These are phyloP conservation scores for Tethea ocularis DNA, from an alignment of 2,888 invertebrate genomes.

Conservation along the genomic window DNA sequence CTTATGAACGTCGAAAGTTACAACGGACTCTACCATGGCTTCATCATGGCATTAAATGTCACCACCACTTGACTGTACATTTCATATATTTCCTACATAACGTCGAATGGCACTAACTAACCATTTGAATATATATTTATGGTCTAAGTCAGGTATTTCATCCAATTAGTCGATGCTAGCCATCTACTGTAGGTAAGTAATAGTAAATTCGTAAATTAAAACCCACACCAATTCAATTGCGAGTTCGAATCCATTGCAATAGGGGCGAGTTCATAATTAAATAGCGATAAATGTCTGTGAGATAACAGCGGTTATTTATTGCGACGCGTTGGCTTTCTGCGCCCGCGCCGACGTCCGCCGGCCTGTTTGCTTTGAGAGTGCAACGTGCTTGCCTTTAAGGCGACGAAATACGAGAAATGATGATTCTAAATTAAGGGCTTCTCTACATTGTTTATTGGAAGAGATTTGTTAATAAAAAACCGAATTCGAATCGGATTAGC, in stretches of 20 bases:
- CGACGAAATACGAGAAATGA: too few relatives aligned
- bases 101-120: background rate
- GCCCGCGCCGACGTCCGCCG: constrained; percentile 25
- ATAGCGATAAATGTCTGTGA: constrained; percentile 61
- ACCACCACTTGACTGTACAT: too few relatives aligned
- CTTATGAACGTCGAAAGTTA: too few relatives aligned
- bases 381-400: background rate
- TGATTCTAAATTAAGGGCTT: too few relatives aligned
- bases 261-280: constrained; percentile 59
- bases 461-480: too few relatives aligned
- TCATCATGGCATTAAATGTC: too few relatives aligned
- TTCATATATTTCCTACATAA: background rate
- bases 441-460: too few relatives aligned
- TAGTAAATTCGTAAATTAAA: background rate
- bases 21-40: too few relatives aligned
- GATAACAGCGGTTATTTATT: constrained; percentile 55
- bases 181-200: background rate
- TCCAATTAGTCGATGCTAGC: background rate
- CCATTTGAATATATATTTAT: background rate
- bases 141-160: background rate
- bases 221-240: background rate
- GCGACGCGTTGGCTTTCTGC: constrained; percentile 18
- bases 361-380: constrained; percentile 15
- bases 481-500: too few relatives aligned
- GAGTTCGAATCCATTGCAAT: background rate